A percentile compares a stretch with the other conserved stretches of the same genome.
Conservation (phyloP, 1,140 invertebrate genomes). For the Calycopis cecrops region DNA sequence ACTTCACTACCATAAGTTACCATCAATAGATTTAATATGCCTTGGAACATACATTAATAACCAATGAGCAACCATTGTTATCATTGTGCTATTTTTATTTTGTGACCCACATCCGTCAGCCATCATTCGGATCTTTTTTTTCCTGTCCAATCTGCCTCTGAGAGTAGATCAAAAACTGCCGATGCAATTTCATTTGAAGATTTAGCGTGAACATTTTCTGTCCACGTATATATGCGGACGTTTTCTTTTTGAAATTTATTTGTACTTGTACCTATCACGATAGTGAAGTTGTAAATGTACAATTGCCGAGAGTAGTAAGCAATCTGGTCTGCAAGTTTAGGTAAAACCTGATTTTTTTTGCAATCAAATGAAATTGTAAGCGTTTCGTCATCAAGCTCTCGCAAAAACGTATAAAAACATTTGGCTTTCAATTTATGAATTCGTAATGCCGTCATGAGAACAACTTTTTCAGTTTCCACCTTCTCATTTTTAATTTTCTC, state of each 20-base stretch:
- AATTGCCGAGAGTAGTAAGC: slow-evolving; percentile 14
- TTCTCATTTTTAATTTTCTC: slow-evolving; percentile 15
- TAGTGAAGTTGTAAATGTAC: slow-evolving; percentile 12
- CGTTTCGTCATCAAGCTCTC: not conserved
- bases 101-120: slow-evolving; percentile 6
- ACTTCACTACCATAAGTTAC: slow-evolving; percentile 4
- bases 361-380: slow-evolving; percentile 13
- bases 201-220: slow-evolving; percentile 9
- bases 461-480: slow-evolving; percentile 9
- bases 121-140: not conserved
- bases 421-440: slow-evolving; percentile 12
- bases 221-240: slow-evolving; percentile 3
- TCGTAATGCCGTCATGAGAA: slow-evolving; percentile 9
- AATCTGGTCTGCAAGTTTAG: slow-evolving; percentile 8
- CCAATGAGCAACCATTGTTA: slow-evolving; percentile 13
- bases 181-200: slow-evolving; percentile 16
- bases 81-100: slow-evolving; percentile 9
- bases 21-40: slow-evolving; percentile 9
- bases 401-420: slow-evolving; percentile 8
- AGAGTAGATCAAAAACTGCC: slow-evolving; percentile 2
- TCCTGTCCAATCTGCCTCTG: not conserved
- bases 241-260: slow-evolving; percentile 6
- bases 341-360: slow-evolving; percentile 9
- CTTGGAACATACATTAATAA: slow-evolving; percentile 2
- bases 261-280: slow-evolving; percentile 6